phyloP scores from a whole-genome alignment of 2,888 invertebrate species.

The Rotaria socialis region DNA sequence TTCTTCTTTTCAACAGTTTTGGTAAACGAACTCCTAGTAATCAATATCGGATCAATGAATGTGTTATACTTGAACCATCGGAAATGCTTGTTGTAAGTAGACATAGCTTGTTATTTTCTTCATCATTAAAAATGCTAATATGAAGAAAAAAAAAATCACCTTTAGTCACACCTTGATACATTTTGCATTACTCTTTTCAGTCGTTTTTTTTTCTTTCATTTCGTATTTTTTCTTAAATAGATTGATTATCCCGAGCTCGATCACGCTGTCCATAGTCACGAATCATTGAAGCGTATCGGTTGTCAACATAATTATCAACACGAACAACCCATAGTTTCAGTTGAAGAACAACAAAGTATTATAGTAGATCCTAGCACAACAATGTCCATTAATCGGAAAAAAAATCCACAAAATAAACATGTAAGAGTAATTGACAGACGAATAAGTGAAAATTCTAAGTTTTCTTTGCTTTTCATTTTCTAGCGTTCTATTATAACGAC shows the following conservation, averaged over 20 bases:
- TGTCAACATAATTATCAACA: conserved; percentile 49
- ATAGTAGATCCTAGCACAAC: conserved; percentile 39
- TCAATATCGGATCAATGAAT: conserved; percentile 74
- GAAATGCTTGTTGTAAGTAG: conserved; percentile 79
- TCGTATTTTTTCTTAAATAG: conserved; percentile 60
- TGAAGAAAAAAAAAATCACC: background rate
- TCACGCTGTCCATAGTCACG: conserved; percentile 35
- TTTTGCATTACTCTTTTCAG: background rate
- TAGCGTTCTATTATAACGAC: background rate
- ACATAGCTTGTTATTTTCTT: background rate
- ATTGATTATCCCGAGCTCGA: conserved; percentile 70
- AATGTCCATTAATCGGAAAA: conserved; percentile 21
- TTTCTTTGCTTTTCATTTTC: background rate
- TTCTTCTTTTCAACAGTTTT: conserved; percentile 67
- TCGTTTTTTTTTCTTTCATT: background rate
- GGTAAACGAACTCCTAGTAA: conserved; percentile 75
- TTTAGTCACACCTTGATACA: conserved; percentile 11
- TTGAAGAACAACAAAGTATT: background rate
- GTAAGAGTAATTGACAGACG: background rate
- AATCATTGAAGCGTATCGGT: conserved; percentile 52
- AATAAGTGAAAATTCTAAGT: background rate
- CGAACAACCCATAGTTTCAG: conserved; percentile 49
- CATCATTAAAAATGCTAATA: background rate
- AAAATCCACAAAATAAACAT: background rate
- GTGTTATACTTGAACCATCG: conserved; percentile 77